A percentile compares a stretch with the other conserved stretches of the same genome.
Conservation (phyloP, 2,113 vertebrate species). For the Cephalophus harveyi region DNA sequence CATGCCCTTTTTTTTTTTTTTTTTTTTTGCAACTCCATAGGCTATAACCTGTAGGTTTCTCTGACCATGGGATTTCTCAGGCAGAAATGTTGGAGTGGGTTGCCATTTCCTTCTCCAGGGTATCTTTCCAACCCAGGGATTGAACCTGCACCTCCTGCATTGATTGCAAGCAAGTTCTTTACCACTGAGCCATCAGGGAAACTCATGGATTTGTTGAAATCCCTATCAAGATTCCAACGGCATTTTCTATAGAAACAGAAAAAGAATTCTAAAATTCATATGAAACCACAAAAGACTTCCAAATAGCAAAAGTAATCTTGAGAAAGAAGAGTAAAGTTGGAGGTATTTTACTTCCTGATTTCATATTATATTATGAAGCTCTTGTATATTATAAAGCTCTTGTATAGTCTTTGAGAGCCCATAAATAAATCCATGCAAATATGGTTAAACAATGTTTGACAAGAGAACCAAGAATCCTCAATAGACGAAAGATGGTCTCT, state of each 20-base stretch:
- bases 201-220: background rate
- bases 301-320: background rate
- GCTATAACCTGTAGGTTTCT: background rate
- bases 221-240: background rate
- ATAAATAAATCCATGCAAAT: background rate
- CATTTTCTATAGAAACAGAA: background rate
- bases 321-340: background rate
- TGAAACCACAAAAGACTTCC: background rate
- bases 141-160: background rate
- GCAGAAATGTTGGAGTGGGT: background rate
- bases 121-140: background rate
- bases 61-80: background rate
- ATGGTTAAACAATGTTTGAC: background rate
- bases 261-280: background rate
- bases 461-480: background rate
- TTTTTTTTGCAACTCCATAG: background rate
- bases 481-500: background rate
- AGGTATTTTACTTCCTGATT: background rate
- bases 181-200: background rate
- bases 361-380: background rate
- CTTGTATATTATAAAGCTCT: background rate
- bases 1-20: background rate
- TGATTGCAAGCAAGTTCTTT: background rate
- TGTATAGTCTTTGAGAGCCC: background rate
- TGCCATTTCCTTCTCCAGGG: background rate